Evolutionary conservation across 2,888 invertebrate species (phyloP).

Genomic region (Eilema depressum): DNA sequence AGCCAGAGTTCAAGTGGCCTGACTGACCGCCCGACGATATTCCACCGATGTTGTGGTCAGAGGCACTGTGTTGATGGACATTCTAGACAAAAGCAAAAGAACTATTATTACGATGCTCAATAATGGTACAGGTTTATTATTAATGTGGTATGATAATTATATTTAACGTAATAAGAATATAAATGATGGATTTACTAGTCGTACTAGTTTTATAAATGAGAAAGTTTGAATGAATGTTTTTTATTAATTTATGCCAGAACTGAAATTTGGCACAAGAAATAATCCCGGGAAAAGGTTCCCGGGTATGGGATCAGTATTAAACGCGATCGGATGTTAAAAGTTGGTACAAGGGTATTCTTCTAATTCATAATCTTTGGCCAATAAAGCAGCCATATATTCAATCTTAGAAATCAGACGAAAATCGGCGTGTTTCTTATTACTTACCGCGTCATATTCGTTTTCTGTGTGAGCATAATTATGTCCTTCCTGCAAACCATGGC

Average conservation of each 20-base stretch:
- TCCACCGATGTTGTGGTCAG: conserved; percentile 34
- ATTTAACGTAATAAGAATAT: background rate
- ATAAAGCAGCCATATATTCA: background rate
- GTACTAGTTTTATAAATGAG: background rate
- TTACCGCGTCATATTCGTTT: conserved; percentile 37
- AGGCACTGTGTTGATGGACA: conserved; percentile 36
- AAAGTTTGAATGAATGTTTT: background rate
- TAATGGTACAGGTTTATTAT: background rate
- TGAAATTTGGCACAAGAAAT: background rate
- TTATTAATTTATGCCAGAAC: background rate
- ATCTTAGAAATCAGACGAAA: background rate
- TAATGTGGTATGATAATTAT: background rate
- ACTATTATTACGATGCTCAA: background rate
- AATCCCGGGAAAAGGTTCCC: no score
- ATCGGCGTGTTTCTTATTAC: background rate
- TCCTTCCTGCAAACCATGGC: background rate
- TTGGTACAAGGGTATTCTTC: background rate
- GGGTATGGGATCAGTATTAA: background rate
- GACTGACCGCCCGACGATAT: background rate
- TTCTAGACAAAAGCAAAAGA: conserved; percentile 18
- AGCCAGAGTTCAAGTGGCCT: conserved; percentile 26
- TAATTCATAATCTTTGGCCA: background rate
- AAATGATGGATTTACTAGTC: background rate
- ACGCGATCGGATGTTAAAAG: background rate
- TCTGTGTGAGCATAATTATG: conserved; percentile 27